Conservation (phyloP, 2,888 invertebrate genomes). For the Pammene fasciana region DNA sequence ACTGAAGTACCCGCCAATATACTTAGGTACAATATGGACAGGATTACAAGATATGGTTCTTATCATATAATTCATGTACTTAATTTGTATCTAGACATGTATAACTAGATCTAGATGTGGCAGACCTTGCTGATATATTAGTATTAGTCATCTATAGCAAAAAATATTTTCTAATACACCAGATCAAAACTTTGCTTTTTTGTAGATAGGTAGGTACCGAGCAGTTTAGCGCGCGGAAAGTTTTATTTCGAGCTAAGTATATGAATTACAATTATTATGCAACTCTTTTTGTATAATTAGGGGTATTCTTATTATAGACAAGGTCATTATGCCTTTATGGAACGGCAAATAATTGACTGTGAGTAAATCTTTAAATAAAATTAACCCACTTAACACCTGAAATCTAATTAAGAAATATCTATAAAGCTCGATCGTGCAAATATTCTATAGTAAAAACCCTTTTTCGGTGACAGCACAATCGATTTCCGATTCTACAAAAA, state of each 20-base stretch:
- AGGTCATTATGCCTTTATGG: not conserved
- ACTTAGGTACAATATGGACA: conserved; percentile 60
- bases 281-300: no score
- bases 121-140: not conserved
- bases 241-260: no score
- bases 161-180: not conserved
- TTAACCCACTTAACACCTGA: conserved; percentile 18
- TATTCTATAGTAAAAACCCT: conserved; percentile 39
- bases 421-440: conserved; percentile 40
- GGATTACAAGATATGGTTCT: conserved; percentile 57
- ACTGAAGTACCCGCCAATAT: conserved; percentile 69
- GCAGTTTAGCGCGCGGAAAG: no score
- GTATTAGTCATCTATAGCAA: not conserved
- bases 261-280: no score
- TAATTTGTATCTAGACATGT: conserved; percentile 26
- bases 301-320: no score
- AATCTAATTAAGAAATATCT: conserved; percentile 42
- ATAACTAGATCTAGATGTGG: conserved; percentile 12
- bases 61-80: conserved; percentile 41
- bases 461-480: conserved; percentile 45
- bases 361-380: not conserved
- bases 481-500: conserved; percentile 46
- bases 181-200: no score
- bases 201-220: no score
- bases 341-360: not conserved